These are phyloP conservation scores for Caenorhabditis wallacei DNA, from an alignment of 2,888 invertebrate species.

Conservation along the genomic window DNA sequence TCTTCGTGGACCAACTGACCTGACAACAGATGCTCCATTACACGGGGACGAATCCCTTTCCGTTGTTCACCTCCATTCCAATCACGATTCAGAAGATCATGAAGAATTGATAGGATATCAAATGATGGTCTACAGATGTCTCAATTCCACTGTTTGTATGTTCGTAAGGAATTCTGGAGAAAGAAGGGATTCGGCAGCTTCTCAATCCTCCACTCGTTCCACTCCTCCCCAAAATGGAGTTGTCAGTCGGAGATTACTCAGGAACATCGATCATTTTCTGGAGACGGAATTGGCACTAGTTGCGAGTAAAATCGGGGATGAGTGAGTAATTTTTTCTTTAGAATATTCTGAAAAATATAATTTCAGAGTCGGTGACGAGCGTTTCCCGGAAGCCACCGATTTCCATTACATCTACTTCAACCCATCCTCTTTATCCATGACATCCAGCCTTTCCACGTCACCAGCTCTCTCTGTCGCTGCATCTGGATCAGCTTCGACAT, in stretches of 20 bases:
- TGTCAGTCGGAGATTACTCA: conserved; percentile 68
- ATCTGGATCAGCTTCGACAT: conserved; percentile 36
- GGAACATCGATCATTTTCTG: conserved; percentile 76
- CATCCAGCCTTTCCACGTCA: conserved; percentile 71
- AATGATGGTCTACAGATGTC: conserved; percentile 89
- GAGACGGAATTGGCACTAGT: conserved; percentile 72
- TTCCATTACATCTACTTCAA: conserved; percentile 83
- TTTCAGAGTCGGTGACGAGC: conserved; percentile 45
- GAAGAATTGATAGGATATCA: conserved; percentile 58
- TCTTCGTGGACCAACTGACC: conserved; percentile 71
- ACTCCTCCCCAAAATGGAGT: conserved; percentile 43
- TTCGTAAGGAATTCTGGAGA: conserved; percentile 85
- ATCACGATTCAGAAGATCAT: conserved; percentile 46
- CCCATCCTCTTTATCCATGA: conserved; percentile 78
- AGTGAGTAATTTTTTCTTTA: conserved; percentile 67
- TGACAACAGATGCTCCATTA: conserved; percentile 64
- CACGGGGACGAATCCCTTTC: conserved; percentile 68
- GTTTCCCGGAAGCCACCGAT: conserved; percentile 62
- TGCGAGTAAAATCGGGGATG: conserved; percentile 72
- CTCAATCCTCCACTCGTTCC: conserved; percentile 19
- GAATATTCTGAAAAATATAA: not conserved
- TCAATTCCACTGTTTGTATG: conserved; percentile 92
- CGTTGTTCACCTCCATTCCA: conserved; percentile 63
- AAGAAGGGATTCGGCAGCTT: conserved; percentile 14
- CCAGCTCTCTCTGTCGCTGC: conserved; percentile 40